These are phyloP conservation scores for Polyploca ridens DNA, from an alignment of 2,888 invertebrate species.

Conservation along the genomic window DNA sequence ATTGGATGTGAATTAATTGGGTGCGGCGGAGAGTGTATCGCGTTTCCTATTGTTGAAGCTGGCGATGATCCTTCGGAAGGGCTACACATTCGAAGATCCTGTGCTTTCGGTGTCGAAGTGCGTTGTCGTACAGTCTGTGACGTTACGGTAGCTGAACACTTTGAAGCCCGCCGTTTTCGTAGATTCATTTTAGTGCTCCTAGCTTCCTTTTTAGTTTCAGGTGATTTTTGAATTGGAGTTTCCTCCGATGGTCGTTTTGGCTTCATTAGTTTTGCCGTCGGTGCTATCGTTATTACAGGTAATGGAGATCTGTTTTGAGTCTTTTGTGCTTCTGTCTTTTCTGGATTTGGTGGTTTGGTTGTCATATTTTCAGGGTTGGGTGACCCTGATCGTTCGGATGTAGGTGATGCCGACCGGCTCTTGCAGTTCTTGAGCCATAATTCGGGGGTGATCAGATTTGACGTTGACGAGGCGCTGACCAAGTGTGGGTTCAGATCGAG, in stretches of 20 bases:
- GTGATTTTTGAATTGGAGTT: constrained; percentile 61
- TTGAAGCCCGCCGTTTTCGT: constrained; percentile 74
- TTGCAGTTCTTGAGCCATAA: constrained; percentile 94
- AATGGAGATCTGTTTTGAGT: constrained; percentile 73
- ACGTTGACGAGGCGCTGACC: constrained; percentile 75
- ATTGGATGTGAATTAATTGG: constrained; percentile 56
- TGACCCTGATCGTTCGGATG: constrained; percentile 82
- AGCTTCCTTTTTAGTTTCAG: constrained; percentile 73
- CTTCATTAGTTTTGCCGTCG: constrained; percentile 87
- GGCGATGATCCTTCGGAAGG: constrained; percentile 73
- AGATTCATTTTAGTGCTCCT: constrained; percentile 74
- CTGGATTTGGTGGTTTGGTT: constrained; percentile 45
- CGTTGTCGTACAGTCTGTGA: constrained; percentile 70
- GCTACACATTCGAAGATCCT: constrained; percentile 75
- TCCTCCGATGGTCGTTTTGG: constrained; percentile 69
- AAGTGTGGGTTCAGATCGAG: constrained; percentile 93
- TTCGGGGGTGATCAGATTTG: constrained; percentile 93
- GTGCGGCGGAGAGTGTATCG: constrained; percentile 74
- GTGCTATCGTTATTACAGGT: constrained; percentile 87
- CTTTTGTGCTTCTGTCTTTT: constrained; percentile 57
- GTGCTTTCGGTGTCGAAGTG: constrained; percentile 72
- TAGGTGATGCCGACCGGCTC: constrained; percentile 86
- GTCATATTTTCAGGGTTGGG: constrained; percentile 71
- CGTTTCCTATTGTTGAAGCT: constrained; percentile 59
- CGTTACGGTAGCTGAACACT: constrained; percentile 74